Evolutionary conservation across 2,797 vertebrate species (phyloP), one percentile per base, ranked within the genome.

Genomic region (Austrolebias charrua): DNA sequence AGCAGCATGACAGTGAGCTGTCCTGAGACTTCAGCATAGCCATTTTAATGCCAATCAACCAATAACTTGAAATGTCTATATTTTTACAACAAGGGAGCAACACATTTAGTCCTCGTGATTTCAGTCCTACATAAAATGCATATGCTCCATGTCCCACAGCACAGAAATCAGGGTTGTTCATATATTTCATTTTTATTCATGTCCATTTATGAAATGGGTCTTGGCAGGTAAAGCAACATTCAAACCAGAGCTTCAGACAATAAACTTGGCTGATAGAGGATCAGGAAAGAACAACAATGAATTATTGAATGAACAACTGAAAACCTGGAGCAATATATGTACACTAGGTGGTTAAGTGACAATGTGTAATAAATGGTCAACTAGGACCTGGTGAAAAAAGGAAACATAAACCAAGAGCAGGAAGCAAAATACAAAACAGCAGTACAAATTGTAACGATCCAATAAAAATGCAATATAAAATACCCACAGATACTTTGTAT

Each of bases 1-100:
- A 72, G 61, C 57, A 63, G 71, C 54, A 66, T 61, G 76, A 66
- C 48, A 71, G 64, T 28, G 63, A 75, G 60, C 60, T 64, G 73
- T 68, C 72, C 48, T 69, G 49, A 67, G 52, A 51, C 29, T 33
- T 31, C 29, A 56, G 52, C 53, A 42, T 15, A 55, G 18, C 5
- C n/a, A n/a, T n/a, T n/a, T n/a, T n/a, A n/a, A n/a, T n/a, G n/a
- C n/a, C 42, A 60, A 10, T 13, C 18, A 31, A 58, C 35, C 11
- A 49, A 62, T n/a, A 40, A 28, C n/a, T 19, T 14, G 3, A 49
- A 6, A 60, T 4, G 10, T 24, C 6, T 18, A 57, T 9, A 50
- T 56, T 31, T 47, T 12, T 18, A 35, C 4, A 48, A 13, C n/a
- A 52, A 55, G 47, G 1, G 40, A 31, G 5, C 12, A 45, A 54